phyloP scores from a whole-genome alignment of 2,113 vertebrate genomes.

The Heliornis fulica region DNA sequence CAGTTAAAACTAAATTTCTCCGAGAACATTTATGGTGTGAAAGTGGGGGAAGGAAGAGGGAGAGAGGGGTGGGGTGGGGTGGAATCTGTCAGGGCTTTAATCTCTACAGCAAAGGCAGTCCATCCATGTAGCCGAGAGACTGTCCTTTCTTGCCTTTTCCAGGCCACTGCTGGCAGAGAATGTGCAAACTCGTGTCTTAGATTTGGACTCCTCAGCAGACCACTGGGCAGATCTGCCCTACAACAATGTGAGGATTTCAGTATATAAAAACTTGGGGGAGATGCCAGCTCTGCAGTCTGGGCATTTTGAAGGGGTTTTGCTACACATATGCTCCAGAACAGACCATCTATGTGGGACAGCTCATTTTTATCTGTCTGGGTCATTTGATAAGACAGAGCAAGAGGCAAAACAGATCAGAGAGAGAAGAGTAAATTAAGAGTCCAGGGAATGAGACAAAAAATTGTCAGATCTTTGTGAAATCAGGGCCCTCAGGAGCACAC shows the following conservation, averaged over 20 bases:
- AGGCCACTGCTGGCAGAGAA: not conserved
- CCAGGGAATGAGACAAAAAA: not conserved
- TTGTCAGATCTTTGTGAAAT: not conserved
- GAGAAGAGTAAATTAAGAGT: not conserved
- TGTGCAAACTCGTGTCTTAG: not conserved
- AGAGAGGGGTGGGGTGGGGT: not conserved
- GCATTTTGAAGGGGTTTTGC: not conserved
- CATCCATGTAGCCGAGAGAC: not conserved
- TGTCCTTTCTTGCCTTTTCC: not conserved
- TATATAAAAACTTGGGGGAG: not conserved
- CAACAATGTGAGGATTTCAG: not conserved
- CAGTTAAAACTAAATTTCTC: conserved; percentile 8
- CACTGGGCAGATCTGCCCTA: not conserved
- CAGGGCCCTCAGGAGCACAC: not conserved
- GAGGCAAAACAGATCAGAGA: not conserved
- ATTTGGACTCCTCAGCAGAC: not conserved
- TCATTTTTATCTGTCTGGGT: not conserved
- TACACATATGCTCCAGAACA: not conserved
- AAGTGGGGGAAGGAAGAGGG: not conserved
- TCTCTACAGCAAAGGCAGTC: not conserved
- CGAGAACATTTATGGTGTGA: not conserved
- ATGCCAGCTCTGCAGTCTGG: not conserved
- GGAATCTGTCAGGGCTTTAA: not conserved
- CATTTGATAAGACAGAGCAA: not conserved
- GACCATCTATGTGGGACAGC: not conserved